Conservation (phyloP, 2,888 invertebrate species). For the Epistrophe eligans region DNA sequence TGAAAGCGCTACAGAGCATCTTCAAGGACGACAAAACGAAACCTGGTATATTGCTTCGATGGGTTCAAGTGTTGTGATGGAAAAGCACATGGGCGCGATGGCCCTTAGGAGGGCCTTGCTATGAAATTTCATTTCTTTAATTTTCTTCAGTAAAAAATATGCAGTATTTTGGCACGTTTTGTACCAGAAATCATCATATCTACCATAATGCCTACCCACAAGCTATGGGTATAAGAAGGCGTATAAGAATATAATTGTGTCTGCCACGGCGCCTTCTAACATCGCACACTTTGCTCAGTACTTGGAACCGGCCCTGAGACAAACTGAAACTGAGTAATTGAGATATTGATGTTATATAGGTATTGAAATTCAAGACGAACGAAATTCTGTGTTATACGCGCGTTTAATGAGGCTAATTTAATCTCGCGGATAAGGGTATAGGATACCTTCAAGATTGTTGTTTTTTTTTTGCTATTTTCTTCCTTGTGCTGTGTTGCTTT, state of each 20-base stretch:
- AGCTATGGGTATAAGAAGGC: too few species aligned
- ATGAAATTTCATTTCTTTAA: background rate
- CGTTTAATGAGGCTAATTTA: constrained; percentile 37
- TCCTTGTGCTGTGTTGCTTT: background rate
- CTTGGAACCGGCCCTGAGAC: background rate
- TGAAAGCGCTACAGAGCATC: background rate
- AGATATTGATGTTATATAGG: constrained; percentile 44
- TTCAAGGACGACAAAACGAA: background rate
- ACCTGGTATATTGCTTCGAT: background rate
- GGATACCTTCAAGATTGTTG: background rate
- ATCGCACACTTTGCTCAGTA: too few species aligned
- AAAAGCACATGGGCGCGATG: background rate
- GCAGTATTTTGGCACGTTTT: too few species aligned
- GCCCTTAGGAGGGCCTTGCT: background rate
- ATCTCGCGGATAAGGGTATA: background rate
- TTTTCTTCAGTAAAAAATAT: too few species aligned
- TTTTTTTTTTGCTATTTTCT: background rate
- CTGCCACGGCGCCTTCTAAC: background rate
- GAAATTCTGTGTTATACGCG: constrained; percentile 3
- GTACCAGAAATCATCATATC: too few species aligned
- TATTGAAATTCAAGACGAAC: constrained; percentile 49
- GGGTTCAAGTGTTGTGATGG: background rate
- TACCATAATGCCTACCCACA: too few species aligned
- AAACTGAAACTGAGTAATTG: constrained; percentile 35
- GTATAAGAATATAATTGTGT: background rate